Base-by-base conservation (phyloP, 2,113 vertebrate genomes). In the Lates calcarifer region DNA sequence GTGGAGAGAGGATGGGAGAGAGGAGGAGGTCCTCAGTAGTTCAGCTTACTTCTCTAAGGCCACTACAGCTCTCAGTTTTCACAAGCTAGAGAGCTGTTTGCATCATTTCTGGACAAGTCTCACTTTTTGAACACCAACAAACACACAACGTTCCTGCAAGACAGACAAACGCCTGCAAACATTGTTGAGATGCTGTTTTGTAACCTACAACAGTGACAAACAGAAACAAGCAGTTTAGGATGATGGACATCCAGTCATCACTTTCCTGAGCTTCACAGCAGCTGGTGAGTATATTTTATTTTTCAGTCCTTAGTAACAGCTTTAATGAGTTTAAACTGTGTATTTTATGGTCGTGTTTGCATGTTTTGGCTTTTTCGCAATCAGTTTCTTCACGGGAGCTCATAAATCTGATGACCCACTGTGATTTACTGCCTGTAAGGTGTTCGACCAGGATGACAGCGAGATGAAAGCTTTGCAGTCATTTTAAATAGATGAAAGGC, bases 251-350 rank as follows among this genome's bases (percentile, higher is more conserved):
- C 41, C 14, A 20, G 6, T 49, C 1, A 0, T 51, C 45, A 62
- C 41, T 77, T 79, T 41, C 18, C n/a, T 62, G 35, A 75, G 26
- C 49, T 43, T 51, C 35, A 45, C 66, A 80, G 14, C 68, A 68
- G 26, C 11, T 66, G 91, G 91, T 93, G 64, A 89, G 89, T 82
- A 29, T 17, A 49, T 28, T 66, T 58, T 4, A 14, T 14, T 1
- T 43, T 4, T n/a, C 33, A 26, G 22, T 60, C 56, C 3, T 33
- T 51, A 64, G 39, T 51, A 41, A 2, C 28, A 79, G 15, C 9
- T 39, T 35, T 53, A 18, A 5, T 37, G 22, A 43, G 51, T 33
- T 18, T 70, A 15, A 60, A 33, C 13, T 28, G 15, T 71, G 15
- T n/a, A 17, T 56, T 57, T 0, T 22, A 11, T 26, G 14, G 15